Evolutionary conservation across 2,113 vertebrate species (phyloP).

Genomic region (Chaetops frenatus): DNA sequence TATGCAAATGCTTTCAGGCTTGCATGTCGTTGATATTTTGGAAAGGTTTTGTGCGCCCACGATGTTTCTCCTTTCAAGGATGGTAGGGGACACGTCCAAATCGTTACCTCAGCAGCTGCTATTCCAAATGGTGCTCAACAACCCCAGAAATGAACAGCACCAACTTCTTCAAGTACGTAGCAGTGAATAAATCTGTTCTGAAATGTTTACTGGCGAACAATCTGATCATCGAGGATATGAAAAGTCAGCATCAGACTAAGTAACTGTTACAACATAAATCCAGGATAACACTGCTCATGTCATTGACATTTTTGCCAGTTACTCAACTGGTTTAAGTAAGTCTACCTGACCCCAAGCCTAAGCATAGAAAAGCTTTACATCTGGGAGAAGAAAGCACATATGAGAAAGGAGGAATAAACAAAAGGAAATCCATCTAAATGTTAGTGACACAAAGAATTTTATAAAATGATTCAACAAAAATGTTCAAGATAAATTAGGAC

Average conservation of each 20-base stretch:
- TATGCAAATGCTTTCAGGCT: constrained; percentile 35
- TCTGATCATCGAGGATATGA: neutral
- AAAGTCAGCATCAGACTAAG: neutral
- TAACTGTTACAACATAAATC: neutral
- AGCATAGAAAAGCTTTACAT: neutral
- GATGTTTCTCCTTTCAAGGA: constrained; percentile 49
- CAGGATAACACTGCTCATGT: neutral
- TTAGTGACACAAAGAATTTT: neutral
- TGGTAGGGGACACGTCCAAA: constrained; percentile 14
- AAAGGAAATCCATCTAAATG: neutral
- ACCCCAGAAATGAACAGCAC: constrained; percentile 45
- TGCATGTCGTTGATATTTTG: neutral
- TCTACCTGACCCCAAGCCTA: neutral
- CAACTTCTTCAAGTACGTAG: neutral
- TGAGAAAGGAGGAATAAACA: neutral
- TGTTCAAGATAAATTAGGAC: neutral
- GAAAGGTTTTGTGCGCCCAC: neutral
- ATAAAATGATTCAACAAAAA: neutral
- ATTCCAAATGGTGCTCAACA: constrained; percentile 32
- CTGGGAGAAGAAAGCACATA: neutral
- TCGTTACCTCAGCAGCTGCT: constrained; percentile 36
- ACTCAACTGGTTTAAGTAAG: neutral
- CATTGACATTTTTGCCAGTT: neutral
- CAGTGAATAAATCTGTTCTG: constrained; percentile 34
- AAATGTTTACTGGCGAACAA: neutral